Evolutionary conservation across 1,140 invertebrate species (phyloP), one percentile per base, ranked within the genome.

Genomic region (Bursaphelenchus mucronatus): DNA sequence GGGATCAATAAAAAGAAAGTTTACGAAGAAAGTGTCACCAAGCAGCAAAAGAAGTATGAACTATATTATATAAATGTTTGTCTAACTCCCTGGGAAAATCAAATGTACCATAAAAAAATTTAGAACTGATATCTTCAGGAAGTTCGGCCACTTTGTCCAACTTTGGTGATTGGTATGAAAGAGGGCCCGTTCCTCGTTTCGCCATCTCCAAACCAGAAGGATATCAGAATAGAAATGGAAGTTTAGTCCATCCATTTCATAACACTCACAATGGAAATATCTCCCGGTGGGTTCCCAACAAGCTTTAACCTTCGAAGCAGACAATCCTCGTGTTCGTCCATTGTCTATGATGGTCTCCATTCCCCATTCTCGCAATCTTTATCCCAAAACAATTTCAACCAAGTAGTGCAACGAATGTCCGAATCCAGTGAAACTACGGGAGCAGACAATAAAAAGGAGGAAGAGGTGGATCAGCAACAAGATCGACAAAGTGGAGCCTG

Each of bases 341-440:
- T 59, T 39, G 40, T 59, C 57, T 59, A 46, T 44, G 57, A 59
- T 9, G 57, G 57, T 11, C 13, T 59, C 4, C 57, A 59, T 6
- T 59, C 57, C 4, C 57, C 57, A 39, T 59, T 59, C 57, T 11
- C 11, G 11, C 57, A 59, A 13, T 59, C 57, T n/a, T 17, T 40
- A 11, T 39, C 40, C 45, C 45, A 49, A 49, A 17, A n/a, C 17
- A n/a, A 49, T 49, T 49, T 17, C 4, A 17, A 49, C 6, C 13
- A 49, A 49, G 17, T n/a, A 49, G 17, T n/a, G 47, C 47, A 17
- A 17, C 13, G 13, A 49, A 49, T 49, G 13, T 49, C 47, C 39
- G 11, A 59, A 59, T 59, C 45, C 40, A 39, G 21, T 17, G 40
- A 63, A 6, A 13, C 57, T 7, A 44, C 61, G 8, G 8, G 41